These are phyloP conservation scores for mouse (Mus musculus) DNA, from an alignment of 2,113 vertebrate genomes.

Conservation along the genomic window DNA sequence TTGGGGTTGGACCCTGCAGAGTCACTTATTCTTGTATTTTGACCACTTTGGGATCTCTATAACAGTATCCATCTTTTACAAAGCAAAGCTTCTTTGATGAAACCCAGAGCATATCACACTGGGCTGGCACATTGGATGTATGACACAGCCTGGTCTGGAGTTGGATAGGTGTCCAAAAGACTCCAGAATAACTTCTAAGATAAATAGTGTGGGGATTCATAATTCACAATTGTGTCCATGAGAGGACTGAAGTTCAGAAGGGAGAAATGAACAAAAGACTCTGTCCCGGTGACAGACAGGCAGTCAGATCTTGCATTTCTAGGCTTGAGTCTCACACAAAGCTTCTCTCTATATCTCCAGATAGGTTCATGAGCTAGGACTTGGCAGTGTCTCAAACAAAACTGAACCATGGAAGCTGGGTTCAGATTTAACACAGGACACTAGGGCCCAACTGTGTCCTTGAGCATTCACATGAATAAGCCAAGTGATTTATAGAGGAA, in stretches of 20 bases:
- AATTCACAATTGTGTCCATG: background rate
- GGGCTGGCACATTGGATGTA: background rate
- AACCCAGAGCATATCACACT: background rate
- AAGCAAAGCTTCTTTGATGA: background rate
- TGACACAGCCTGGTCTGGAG: background rate
- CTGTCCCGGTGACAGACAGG: background rate
- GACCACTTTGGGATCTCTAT: background rate
- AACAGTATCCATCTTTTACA: background rate
- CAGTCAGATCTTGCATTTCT: background rate
- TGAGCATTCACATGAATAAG: background rate
- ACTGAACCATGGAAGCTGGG: background rate
- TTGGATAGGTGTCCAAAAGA: background rate
- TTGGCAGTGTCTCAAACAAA: background rate
- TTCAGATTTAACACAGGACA: background rate
- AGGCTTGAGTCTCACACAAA: background rate
- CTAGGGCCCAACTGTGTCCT: background rate
- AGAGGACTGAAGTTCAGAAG: background rate
- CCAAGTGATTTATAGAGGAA: background rate
- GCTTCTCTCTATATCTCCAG: accelerated
- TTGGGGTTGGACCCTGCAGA: background rate
- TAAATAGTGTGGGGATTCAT: background rate
- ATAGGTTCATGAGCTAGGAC: background rate
- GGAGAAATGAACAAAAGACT: background rate
- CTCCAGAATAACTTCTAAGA: background rate
- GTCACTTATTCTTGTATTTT: background rate